A percentile compares a stretch with the other conserved stretches of the same genome.
phyloP scores from a whole-genome alignment of 1,140 invertebrate species.

The Ceratoteleas bidentatus region DNA sequence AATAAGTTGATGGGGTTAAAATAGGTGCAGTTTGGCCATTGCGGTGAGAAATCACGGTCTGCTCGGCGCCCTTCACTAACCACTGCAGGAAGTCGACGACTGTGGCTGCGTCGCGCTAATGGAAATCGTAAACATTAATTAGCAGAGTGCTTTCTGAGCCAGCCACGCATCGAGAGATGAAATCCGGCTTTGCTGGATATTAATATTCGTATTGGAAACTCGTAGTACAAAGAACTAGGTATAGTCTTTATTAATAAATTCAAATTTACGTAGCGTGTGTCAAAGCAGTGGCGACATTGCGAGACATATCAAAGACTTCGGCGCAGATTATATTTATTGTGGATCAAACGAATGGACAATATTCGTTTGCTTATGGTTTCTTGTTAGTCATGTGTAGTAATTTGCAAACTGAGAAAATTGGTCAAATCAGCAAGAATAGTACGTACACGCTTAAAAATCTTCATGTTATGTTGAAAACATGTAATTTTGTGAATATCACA shows the following conservation, averaged over 20 bases:
- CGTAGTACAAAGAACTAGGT: slow-evolving; percentile 31
- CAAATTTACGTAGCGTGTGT: slow-evolving; percentile 31
- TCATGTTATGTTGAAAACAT: no score
- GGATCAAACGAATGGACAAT: not conserved
- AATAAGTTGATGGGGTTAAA: slow-evolving; percentile 52
- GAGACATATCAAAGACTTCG: slow-evolving; percentile 33
- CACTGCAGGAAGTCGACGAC: slow-evolving; percentile 69
- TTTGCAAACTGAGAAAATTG: no score
- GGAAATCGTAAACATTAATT: slow-evolving; percentile 78
- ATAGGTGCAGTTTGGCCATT: slow-evolving; percentile 51
- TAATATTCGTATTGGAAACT: slow-evolving; percentile 59
- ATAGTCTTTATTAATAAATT: slow-evolving; percentile 52
- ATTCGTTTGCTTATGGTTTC: no score
- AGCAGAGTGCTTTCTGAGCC: slow-evolving; percentile 65
- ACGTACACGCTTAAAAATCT: no score
- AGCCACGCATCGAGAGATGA: slow-evolving; percentile 67
- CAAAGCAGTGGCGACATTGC: slow-evolving; percentile 28
- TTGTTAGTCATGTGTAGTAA: no score
- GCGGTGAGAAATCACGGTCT: slow-evolving; percentile 62
- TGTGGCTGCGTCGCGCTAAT: slow-evolving; percentile 73
- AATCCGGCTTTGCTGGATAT: slow-evolving; percentile 61
- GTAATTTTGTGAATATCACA: no score
- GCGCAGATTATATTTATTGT: slow-evolving; percentile 9
- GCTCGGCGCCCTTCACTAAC: slow-evolving; percentile 44
- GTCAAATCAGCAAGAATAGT: no score